phyloP scores from a whole-genome alignment of 2,797 vertebrate genomes.

The Eulemur mongoz region DNA sequence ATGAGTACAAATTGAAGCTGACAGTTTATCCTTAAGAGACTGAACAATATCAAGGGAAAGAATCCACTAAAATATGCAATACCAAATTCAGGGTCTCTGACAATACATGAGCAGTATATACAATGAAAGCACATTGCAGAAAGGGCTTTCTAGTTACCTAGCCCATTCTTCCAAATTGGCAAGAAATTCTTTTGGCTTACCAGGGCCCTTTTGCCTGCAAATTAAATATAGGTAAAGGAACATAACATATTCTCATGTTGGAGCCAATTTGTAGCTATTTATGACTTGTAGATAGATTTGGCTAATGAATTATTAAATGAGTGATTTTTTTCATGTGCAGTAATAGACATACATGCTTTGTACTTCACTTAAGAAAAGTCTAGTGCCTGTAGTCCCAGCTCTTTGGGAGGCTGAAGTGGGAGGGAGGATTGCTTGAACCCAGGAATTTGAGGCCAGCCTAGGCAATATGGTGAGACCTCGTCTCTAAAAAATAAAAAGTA shows the following conservation, averaged over 20 bases:
- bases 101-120: not conserved
- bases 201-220: not conserved
- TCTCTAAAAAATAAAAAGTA: not conserved
- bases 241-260: not conserved
- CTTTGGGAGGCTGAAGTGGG: not conserved
- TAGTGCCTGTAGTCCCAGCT: not conserved
- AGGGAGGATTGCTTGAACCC: not conserved
- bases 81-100: not conserved
- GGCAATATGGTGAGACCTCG: not conserved
- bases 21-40: conserved; percentile 28
- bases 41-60: conserved; percentile 38
- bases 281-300: conserved; percentile 25
- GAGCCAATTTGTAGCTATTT: not conserved
- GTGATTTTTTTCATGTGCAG: not conserved
- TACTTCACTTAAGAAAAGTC: not conserved
- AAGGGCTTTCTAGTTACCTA: not conserved
- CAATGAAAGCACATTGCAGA: not conserved
- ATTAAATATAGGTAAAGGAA: conserved; percentile 33
- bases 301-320: conserved; percentile 27
- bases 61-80: not conserved
- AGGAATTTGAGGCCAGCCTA: not conserved
- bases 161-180: not conserved
- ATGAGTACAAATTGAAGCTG: conserved; percentile 21
- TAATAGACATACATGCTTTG: not conserved
- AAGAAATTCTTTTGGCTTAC: not conserved